Conservation (phyloP, 2,797 vertebrate genomes). For the Pseudochirops corinnae region DNA sequence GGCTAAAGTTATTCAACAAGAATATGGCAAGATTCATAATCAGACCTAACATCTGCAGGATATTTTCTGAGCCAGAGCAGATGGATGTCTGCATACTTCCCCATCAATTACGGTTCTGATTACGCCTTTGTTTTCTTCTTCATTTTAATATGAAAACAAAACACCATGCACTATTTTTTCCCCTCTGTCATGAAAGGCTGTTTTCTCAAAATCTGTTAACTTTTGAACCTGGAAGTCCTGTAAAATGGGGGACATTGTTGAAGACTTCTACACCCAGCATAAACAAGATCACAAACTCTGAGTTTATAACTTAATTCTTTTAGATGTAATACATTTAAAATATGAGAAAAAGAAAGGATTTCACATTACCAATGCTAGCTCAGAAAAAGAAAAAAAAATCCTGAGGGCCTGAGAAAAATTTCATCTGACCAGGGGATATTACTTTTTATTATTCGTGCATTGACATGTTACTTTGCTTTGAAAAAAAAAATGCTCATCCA, state of each 20-base stretch:
- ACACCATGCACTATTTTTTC: slow-evolving; percentile 27
- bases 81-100: slow-evolving; percentile 66
- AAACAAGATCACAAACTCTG: slow-evolving; percentile 40
- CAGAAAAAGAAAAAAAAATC: slow-evolving; percentile 7
- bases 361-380: too few relatives aligned
- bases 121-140: slow-evolving; percentile 66
- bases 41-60: slow-evolving; percentile 66
- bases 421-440: background rate
- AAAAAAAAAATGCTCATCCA: background rate
- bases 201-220: slow-evolving; percentile 62
- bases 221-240: slow-evolving; percentile 55
- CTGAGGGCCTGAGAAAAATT: background rate
- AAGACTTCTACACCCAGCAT: background rate
- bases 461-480: background rate
- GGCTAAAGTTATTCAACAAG: slow-evolving; percentile 57
- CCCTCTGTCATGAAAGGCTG: slow-evolving; percentile 52
- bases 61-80: slow-evolving; percentile 79
- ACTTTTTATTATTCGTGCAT: background rate
- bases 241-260: background rate
- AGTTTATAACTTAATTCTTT: background rate
- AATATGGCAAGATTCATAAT: slow-evolving; percentile 50
- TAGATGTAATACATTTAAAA: slow-evolving; percentile 29
- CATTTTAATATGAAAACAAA: slow-evolving; percentile 73
- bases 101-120: slow-evolving; percentile 71
- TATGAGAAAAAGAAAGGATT: too few relatives aligned